Percentiles rank a stretch among this genome's conserved stretches.
These are phyloP conservation scores for Antigone vipio DNA, from an alignment of 2,113 vertebrate genomes.

Conservation along the genomic window DNA sequence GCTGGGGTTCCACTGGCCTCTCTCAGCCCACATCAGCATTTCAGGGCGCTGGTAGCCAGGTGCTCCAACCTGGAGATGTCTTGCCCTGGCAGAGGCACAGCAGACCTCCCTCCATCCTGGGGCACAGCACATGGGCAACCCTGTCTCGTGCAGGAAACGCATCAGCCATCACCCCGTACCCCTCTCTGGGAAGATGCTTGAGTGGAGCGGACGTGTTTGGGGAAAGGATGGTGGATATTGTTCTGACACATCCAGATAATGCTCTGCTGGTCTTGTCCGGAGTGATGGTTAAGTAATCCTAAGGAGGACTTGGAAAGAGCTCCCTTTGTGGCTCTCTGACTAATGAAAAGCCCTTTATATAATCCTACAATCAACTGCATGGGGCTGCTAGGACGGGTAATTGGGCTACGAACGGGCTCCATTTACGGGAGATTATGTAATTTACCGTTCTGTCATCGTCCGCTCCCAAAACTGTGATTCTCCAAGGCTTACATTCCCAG, in stretches of 20 bases:
- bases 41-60: neutral
- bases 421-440: conserved; percentile 58
- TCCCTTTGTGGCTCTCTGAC: conserved; percentile 54
- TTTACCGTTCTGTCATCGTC: neutral
- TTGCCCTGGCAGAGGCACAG: neutral
- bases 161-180: neutral
- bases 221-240: neutral
- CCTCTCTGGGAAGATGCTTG: neutral
- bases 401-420: conserved; percentile 41
- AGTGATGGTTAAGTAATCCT: conserved; percentile 36
- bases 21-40: fast-evolving
- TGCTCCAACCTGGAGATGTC: neutral
- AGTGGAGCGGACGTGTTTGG: neutral
- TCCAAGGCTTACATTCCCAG: neutral
- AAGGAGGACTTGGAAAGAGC: conserved; percentile 40
- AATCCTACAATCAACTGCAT: conserved; percentile 64
- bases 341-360: conserved; percentile 69
- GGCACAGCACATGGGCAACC: fast-evolving
- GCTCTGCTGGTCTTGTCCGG: conserved; percentile 3
- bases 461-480: neutral
- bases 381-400: conserved; percentile 56
- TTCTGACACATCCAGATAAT: neutral
- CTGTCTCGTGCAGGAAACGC: neutral
- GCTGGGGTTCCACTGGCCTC: neutral
- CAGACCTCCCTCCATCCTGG: neutral